Evolutionary conservation across 2,113 vertebrate species (phyloP).

Genomic region (Psophia crepitans): DNA sequence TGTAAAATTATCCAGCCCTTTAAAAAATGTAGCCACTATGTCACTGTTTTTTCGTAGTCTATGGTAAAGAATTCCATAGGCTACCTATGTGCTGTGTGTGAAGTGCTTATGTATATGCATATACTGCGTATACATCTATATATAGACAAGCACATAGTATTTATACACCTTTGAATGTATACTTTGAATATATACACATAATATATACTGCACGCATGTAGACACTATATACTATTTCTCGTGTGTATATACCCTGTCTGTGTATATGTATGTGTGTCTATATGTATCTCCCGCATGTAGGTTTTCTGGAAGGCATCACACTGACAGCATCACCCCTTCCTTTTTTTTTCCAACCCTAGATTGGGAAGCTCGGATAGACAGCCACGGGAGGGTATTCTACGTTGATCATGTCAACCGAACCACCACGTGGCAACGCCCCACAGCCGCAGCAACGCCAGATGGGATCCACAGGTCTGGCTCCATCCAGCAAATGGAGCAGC

Average conservation of each 20-base stretch:
- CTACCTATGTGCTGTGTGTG: neutral
- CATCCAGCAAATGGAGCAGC: constrained; percentile 96
- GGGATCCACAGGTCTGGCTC: constrained; percentile 89
- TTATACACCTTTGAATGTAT: neutral
- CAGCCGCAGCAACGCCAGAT: constrained; percentile 78
- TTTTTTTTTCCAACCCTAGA: constrained; percentile 77
- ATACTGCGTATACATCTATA: neutral
- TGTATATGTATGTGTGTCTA: neutral
- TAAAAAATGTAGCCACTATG: neutral
- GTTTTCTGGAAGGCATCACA: neutral
- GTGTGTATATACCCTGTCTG: neutral
- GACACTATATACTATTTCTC: neutral
- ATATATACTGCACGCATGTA: neutral
- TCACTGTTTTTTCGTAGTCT: neutral
- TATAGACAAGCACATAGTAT: neutral
- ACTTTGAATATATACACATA: neutral
- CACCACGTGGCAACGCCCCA: constrained; percentile 95
- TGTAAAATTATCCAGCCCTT: neutral
- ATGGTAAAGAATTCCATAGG: neutral
- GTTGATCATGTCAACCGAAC: constrained; percentile 96
- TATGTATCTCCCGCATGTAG: neutral
- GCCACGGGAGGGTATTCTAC: constrained; percentile 95
- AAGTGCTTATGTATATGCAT: neutral
- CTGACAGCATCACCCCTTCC: constrained; percentile 44
- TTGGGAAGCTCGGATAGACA: constrained; percentile 98